A percentile compares a stretch with the other conserved stretches of the same genome.
Evolutionary conservation across 2,888 invertebrate species (phyloP).

Genomic region (Gnatocerus cornutus): DNA sequence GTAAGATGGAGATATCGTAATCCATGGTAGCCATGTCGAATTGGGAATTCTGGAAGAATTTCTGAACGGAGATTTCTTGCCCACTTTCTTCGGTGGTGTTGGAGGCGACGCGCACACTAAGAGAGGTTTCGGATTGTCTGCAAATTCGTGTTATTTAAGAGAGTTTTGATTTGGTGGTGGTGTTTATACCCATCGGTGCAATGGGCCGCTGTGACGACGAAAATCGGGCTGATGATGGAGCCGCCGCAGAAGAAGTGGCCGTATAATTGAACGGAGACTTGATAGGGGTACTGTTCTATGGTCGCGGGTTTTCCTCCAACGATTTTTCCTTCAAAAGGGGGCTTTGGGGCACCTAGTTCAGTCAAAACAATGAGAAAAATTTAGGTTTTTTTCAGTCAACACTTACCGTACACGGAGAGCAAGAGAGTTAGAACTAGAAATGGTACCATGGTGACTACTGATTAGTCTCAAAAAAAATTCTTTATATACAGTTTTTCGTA

Average conservation of each 20-base stretch:
- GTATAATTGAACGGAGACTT: conserved; percentile 44
- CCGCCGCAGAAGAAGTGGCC: conserved; percentile 62
- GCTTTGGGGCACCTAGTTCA: conserved; percentile 8
- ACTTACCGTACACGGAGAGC: conserved; percentile 13
- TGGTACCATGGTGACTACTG: conserved; percentile 14
- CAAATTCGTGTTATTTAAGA: conserved; percentile 18
- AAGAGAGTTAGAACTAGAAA: conserved; percentile 13
- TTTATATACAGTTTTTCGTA: conserved; percentile 21
- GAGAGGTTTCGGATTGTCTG: conserved; percentile 8
- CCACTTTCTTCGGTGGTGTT: conserved; percentile 3
- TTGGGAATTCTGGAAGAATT: conserved; percentile 20
- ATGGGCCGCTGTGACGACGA: conserved; percentile 73
- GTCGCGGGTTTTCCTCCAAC: conserved; percentile 51
- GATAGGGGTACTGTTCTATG: conserved; percentile 53
- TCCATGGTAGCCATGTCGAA: conserved; percentile 33
- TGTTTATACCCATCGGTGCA: conserved; percentile 53
- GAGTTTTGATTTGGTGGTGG: too few relatives aligned
- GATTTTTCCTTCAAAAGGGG: conserved; percentile 37
- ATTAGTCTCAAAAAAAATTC: conserved; percentile 6
- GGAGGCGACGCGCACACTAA: conserved; percentile 20
- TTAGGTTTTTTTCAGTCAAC: background rate
- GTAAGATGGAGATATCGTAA: conserved; percentile 38
- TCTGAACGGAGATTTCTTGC: conserved; percentile 11
- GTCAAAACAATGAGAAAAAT: background rate
- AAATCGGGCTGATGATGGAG: conserved; percentile 71